Base-by-base conservation (phyloP, 2,888 invertebrate genomes). In the Dasypogon diadema region DNA sequence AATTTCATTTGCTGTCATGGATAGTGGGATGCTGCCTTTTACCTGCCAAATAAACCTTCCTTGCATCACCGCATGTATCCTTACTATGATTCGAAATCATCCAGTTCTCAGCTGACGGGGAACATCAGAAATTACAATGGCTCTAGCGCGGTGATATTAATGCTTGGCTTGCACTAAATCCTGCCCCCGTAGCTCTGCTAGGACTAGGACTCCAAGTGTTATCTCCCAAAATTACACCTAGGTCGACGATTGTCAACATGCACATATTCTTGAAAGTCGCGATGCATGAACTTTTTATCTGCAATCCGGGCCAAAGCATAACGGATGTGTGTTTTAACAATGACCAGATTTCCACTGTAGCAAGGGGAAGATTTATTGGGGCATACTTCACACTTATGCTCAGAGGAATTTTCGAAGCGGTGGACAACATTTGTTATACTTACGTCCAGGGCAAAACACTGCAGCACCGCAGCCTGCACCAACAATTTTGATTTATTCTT, bases 301-400 rank as follows among this genome's bases (percentile, higher is more conserved):
- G 16, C 26, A 65, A 60, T 46, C 24, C 65, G 24, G 65, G 42
- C 48, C 65, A 65, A 65, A 65, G 46, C 65, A 48, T 46, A 46
- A 48, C 46, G 65, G 65, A 65, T 65, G 65, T 48, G 12, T 48
- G 65, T 46, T 65, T 65, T 65, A 70, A 70, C 70, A 70, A 70
- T 70, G 34, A 54, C 70, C 70, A 70, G 54, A 70, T 51, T 54
- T 54, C 54, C 54, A 46, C 37, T 54, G 54, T 54, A 70, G 16
- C 34, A 51, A 34, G 70, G 74, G 55, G 70, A 54, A 77, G 74
- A 75, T 75, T 75, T 75, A 75, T 75, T 77, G 75, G 72, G 65
- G 65, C 77, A 77, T 77, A 65, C 73, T 75, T 75, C 73, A 75
- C 77, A 77, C 77, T 77, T 77, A 77, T 77, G 65, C 73, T 73